Evolutionary conservation across 2,113 vertebrate species (phyloP).

Genomic region (Empidonax traillii): DNA sequence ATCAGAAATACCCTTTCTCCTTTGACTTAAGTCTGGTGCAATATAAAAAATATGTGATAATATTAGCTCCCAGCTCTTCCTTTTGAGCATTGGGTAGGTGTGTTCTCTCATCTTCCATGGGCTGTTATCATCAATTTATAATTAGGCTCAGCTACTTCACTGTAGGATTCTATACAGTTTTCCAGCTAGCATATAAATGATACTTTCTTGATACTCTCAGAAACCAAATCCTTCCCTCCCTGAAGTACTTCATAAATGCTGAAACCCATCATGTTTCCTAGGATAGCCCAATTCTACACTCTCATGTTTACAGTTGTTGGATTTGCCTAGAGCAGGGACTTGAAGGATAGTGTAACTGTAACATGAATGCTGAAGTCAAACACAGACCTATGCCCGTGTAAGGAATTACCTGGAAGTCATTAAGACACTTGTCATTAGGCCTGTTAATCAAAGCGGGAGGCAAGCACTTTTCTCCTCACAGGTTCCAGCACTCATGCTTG

Average conservation of each 20-base stretch:
- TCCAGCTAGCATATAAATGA: neutral
- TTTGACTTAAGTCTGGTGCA: neutral
- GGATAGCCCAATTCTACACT: neutral
- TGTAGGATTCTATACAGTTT: neutral
- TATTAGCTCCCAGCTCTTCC: neutral
- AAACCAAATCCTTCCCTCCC: neutral
- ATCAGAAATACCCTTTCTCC: neutral
- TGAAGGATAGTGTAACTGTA: neutral
- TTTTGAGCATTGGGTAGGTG: neutral
- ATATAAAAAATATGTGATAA: neutral
- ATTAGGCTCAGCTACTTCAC: neutral
- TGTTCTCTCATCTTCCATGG: neutral
- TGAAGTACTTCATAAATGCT: neutral
- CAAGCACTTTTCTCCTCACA: neutral
- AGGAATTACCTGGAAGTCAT: neutral
- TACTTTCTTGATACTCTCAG: neutral
- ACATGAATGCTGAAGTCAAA: neutral
- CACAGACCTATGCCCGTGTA: neutral
- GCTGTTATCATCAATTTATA: constrained; percentile 1
- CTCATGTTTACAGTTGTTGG: neutral
- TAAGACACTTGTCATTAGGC: neutral
- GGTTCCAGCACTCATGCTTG: neutral
- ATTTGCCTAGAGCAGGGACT: neutral
- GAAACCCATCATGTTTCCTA: neutral
- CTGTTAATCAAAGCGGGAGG: neutral